Conservation (phyloP, 1,140 invertebrate genomes). For the Lordiphosa clarofinis region DNA sequence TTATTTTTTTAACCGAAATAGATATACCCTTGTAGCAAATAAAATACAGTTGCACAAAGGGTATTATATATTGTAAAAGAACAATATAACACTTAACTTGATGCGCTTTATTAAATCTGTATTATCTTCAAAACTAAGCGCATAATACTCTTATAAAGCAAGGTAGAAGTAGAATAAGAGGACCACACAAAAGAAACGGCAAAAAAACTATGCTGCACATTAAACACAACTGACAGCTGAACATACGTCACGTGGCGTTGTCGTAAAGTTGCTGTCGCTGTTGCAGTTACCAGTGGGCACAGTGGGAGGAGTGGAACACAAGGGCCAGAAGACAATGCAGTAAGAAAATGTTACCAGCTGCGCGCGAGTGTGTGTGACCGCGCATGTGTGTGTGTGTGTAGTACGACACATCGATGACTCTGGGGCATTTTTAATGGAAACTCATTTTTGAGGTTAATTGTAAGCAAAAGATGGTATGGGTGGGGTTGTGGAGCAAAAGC, state of each 20-base stretch:
- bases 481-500: constrained; percentile 3
- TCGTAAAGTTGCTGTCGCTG: constrained; percentile 63
- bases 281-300: constrained; percentile 16
- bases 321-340: constrained; percentile 5
- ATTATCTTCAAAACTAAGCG: constrained; percentile 7
- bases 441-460: constrained; percentile 79
- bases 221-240: constrained; percentile 73
- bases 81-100: not conserved
- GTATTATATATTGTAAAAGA: not conserved
- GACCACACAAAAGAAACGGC: not conserved
- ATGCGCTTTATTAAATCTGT: constrained; percentile 4
- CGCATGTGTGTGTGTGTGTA: constrained; percentile 11
- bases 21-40: not conserved
- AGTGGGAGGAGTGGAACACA: not conserved
- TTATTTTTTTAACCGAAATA: not conserved
- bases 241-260: constrained; percentile 74
- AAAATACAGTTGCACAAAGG: too few species aligned
- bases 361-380: not conserved
- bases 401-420: constrained; percentile 57
- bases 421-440: constrained; percentile 79
- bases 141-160: constrained; percentile 6
- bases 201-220: constrained; percentile 62
- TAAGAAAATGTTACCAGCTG: constrained; percentile 15
- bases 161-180: constrained; percentile 8
- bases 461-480: constrained; percentile 60